Evolutionary conservation across 2,113 vertebrate genomes (phyloP).

Genomic region (Mobula hypostoma): DNA sequence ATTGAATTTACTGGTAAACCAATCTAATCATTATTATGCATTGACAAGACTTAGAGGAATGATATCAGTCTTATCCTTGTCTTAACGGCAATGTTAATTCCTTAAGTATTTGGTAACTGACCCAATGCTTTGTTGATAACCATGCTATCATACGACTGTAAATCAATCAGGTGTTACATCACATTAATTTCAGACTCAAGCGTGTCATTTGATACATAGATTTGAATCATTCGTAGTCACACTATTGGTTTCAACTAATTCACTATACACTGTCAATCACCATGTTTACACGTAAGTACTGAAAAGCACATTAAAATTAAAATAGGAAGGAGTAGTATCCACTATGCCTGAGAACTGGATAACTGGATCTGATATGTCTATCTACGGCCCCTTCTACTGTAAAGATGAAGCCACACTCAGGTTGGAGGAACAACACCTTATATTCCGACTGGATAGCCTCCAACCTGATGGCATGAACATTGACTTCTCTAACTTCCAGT

Average conservation of each 20-base stretch:
- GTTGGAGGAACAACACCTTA: too few species aligned
- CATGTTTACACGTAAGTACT: slow-evolving; percentile 32
- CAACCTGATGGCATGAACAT: too few species aligned
- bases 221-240: slow-evolving; percentile 18
- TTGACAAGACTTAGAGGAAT: slow-evolving; percentile 40
- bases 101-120: slow-evolving; percentile 40
- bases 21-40: slow-evolving; percentile 42
- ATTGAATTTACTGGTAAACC: slow-evolving; percentile 39
- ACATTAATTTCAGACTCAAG: slow-evolving; percentile 27
- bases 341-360: not conserved
- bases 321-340: not conserved
- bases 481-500: too few species aligned
- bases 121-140: slow-evolving; percentile 32
- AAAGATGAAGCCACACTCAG: too few species aligned
- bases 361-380: too few species aligned
- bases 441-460: too few species aligned
- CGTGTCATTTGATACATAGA: slow-evolving; percentile 10
- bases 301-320: slow-evolving; percentile 33
- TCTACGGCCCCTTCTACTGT: too few species aligned
- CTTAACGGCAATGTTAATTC: slow-evolving; percentile 38
- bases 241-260: slow-evolving; percentile 20
- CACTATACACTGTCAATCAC: slow-evolving; percentile 10
- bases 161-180: slow-evolving; percentile 36
- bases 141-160: not conserved
- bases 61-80: slow-evolving; percentile 40